phyloP scores from a whole-genome alignment of 2,888 invertebrate species.

The Omphaloscelis lunosa region DNA sequence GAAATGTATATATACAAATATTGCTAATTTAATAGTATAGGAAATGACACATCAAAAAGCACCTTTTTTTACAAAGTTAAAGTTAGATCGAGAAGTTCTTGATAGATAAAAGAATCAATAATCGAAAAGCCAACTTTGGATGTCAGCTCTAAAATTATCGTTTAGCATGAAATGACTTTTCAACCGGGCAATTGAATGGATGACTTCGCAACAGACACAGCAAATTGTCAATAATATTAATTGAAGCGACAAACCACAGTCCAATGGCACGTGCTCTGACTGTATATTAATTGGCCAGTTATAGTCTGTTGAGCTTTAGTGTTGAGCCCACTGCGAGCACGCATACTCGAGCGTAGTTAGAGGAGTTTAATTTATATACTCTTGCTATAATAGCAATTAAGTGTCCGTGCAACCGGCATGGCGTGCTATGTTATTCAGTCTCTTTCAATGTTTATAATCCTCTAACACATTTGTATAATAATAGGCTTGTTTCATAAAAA shows the following conservation, averaged over 20 bases:
- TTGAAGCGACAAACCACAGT: slow-evolving; percentile 23
- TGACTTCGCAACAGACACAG: background rate
- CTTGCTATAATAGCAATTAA: background rate
- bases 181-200: background rate
- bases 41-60: too few relatives aligned
- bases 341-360: background rate
- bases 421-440: background rate
- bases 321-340: slow-evolving; percentile 3
- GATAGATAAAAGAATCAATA: background rate
- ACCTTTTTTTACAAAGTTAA: too few relatives aligned
- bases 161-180: background rate
- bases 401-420: background rate
- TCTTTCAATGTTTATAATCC: too few relatives aligned
- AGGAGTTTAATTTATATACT: background rate
- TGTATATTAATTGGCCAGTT: slow-evolving; percentile 44
- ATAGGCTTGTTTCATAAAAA: too few relatives aligned
- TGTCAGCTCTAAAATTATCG: background rate
- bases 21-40: too few relatives aligned
- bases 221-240: slow-evolving; percentile 37
- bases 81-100: background rate
- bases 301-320: slow-evolving; percentile 10
- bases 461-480: too few relatives aligned
- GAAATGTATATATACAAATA: too few relatives aligned
- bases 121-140: background rate
- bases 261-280: slow-evolving; percentile 14